Base-by-base conservation (phyloP, 2,888 invertebrate species). In the Trichogramma evanescens region DNA sequence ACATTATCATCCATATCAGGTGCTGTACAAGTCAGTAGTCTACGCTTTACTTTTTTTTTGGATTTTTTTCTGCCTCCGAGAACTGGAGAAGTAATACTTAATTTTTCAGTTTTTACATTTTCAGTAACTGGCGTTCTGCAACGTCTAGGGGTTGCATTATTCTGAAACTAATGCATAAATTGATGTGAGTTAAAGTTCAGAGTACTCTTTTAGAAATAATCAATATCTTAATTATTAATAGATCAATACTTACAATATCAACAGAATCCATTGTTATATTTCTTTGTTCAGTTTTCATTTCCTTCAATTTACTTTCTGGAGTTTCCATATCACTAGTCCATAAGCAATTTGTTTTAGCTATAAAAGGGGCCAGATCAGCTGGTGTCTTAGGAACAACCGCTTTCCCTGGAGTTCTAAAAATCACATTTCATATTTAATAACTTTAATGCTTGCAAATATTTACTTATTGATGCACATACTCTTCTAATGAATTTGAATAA, bases 291-390 rank as follows among this genome's bases (percentile, higher is more conserved):
- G 43, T 8, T 52, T 63, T 50, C 26, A 26, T 26, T 55, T 58
- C 60, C 10, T 13, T 54, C 41, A 48, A 56, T 54, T 68, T 62
- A 26, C 56, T 63, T 39, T 68, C 63, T 40, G 74, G 74, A 39
- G 74, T 74, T 63, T 74, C 73, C 62, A 74, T 68, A 45, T 73
- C 73, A 63, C 71, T 71, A 10, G 65, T 70, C 74, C 74, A 74
- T 3, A 68, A 65, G 52, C 68, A 63, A 26, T 68, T 69, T 50
- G 66, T 66, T 56, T 70, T 71, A 59, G 55, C 65, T 58, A 74
- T 66, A 39, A 71, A 68, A 40, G 73, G 71, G 40, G 67, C 42
- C 41, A 74, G 66, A 64, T 68, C 69, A 50, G 66, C 46, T 6
- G 74, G 74, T 40, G 71, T 71, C 4, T 59, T 65, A 50, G 74